Conservation (phyloP, 2,888 invertebrate species). For the Petrolisthes manimaculis region DNA sequence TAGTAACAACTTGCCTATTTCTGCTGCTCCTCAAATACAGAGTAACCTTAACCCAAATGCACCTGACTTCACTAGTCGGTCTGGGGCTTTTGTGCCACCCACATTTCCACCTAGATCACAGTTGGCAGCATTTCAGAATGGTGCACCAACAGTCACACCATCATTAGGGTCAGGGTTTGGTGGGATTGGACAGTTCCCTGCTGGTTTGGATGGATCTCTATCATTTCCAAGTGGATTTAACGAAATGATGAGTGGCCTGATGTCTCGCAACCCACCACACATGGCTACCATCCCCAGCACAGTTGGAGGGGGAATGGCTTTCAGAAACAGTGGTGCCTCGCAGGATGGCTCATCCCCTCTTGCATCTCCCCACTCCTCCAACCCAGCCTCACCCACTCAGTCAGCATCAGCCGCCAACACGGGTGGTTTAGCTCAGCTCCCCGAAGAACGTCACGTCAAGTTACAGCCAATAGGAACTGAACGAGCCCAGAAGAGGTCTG, state of each 20-base stretch:
- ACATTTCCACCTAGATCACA: constrained; percentile 61
- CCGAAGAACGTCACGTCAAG: constrained; percentile 57
- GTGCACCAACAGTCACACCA: constrained; percentile 57
- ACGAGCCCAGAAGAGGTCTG: constrained; percentile 65
- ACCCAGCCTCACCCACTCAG: constrained; percentile 65
- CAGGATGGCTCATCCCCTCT: constrained; percentile 58
- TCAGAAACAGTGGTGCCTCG: constrained; percentile 41
- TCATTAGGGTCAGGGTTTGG: constrained; percentile 52
- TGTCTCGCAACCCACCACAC: constrained; percentile 55
- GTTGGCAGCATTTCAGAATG: constrained; percentile 62
- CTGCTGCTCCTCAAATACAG: constrained; percentile 65
- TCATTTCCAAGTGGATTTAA: constrained; percentile 39
- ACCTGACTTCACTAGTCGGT: constrained; percentile 79
- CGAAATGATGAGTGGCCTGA: constrained; percentile 50
- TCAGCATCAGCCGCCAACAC: constrained; percentile 46
- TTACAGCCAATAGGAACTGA: constrained; percentile 65
- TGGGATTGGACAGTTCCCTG: constrained; percentile 49
- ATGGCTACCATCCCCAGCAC: constrained; percentile 43
- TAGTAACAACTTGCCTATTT: constrained; percentile 64
- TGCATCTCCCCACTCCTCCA: constrained; percentile 62
- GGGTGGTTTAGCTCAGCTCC: constrained; percentile 46
- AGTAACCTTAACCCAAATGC: constrained; percentile 83
- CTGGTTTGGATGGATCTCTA: constrained; percentile 37
- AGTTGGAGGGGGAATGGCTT: constrained; percentile 46
- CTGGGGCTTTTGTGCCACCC: constrained; percentile 68